phyloP scores from a whole-genome alignment of 2,797 vertebrate species.

The Astyanax mexicanus region DNA sequence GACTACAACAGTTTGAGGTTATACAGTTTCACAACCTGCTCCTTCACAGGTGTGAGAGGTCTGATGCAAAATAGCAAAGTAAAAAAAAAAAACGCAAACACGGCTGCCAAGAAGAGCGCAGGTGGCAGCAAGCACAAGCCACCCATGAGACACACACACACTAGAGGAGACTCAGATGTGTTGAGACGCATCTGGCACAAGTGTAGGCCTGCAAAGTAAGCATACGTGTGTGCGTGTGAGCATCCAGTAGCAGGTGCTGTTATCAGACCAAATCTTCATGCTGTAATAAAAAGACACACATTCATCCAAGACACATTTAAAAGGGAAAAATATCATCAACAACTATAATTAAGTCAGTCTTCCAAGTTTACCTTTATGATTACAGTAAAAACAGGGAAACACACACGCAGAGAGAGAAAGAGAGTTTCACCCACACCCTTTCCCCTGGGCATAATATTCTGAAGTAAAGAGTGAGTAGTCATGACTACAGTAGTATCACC shows the following conservation, averaged over 20 bases:
- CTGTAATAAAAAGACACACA: background rate
- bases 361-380: slow-evolving; percentile 15
- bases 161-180: slow-evolving; percentile 30
- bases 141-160: slow-evolving; percentile 42
- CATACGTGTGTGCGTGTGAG: background rate
- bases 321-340: background rate
- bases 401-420: slow-evolving; percentile 28
- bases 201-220: background rate
- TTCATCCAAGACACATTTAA: slow-evolving; percentile 5
- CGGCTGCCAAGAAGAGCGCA: slow-evolving; percentile 35
- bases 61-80: slow-evolving; percentile 48
- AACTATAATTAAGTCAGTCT: slow-evolving; percentile 12
- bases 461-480: slow-evolving; percentile 59
- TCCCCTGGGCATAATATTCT: slow-evolving; percentile 53
- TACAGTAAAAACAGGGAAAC: slow-evolving; percentile 37
- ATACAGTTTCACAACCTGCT: slow-evolving; percentile 21
- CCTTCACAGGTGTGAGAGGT: slow-evolving; percentile 68
- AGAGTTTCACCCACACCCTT: slow-evolving; percentile 59
- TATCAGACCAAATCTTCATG: slow-evolving; percentile 33
- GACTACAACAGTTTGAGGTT: slow-evolving; percentile 13
- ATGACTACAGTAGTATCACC: slow-evolving; percentile 64
- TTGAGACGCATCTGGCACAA: slow-evolving; percentile 13
- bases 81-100: slow-evolving; percentile 46
- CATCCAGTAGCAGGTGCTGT: slow-evolving; percentile 19
- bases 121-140: slow-evolving; percentile 10